Base-by-base conservation (phyloP, 2,113 vertebrate species). In the Syngnathoides biaculeatus region DNA sequence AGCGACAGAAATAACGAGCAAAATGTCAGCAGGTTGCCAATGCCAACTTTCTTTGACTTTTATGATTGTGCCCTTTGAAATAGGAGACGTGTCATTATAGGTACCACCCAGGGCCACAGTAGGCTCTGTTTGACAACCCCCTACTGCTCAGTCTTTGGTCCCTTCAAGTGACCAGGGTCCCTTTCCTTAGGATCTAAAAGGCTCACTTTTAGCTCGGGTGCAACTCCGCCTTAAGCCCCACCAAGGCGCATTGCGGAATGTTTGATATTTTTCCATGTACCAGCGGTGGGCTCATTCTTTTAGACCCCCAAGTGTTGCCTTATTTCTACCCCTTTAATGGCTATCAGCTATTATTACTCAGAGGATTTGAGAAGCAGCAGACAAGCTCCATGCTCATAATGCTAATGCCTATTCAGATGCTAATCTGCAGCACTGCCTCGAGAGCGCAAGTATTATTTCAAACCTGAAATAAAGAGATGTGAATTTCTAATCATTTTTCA, bases 391-490 rank as follows among this genome's bases (percentile, higher is more conserved):
- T 69, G 42, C 73, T 84, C 71, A 71, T 78, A 65, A 86, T 87
- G 84, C 79, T 74, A 79, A 89, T 89, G 88, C 81, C 83, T 87
- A 92, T 91, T 89, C 84, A 90, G 83, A 92, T 89, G 84, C 76
- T 87, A 84, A 87, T 87, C 42, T n/a, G 69, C 80, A 55, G 65
- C 57, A 22, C 73, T 75, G 78, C 72, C 81, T 78, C 72, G 75
- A 47, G 61, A 82, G 71, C 65, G 56, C 59, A 24, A 57, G 63
- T 72, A 62, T 78, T 79, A 83, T 79, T 78, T 50, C 22, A 48
- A 47, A 38, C 64, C 42, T 14, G 8, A 14, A 62, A 69, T 78
- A 87, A 89, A 80, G 39, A 73, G 59, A 65, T 58, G 39, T 70
- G 71, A 82, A 82, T 86, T 63, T 60, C 67, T 47, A 59, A 61